A percentile compares a stretch with the other conserved stretches of the same genome.
These are phyloP conservation scores for Neoaliturus tenellus DNA, from an alignment of 2,888 invertebrate species.

Conservation along the genomic window DNA sequence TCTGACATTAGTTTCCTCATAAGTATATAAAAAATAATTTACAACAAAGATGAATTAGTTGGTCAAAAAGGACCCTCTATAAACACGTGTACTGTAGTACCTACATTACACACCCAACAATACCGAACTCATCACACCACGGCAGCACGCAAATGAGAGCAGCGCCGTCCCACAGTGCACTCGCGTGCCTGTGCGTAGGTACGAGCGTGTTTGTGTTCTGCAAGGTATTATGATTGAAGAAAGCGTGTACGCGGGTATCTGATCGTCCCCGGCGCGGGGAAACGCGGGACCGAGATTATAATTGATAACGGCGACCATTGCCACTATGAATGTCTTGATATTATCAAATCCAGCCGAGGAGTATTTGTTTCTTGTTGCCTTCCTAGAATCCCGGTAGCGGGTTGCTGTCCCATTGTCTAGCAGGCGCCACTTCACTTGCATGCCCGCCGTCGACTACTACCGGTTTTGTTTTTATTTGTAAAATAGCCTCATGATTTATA, in stretches of 20 bases:
- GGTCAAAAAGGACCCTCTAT: too few relatives aligned
- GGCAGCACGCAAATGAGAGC: slow-evolving; percentile 32
- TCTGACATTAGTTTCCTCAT: too few relatives aligned
- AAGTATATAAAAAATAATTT: too few relatives aligned
- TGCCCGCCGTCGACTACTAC: background rate
- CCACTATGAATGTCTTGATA: slow-evolving; percentile 44
- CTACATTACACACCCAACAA: too few relatives aligned
- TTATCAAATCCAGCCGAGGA: background rate
- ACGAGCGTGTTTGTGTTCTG: slow-evolving; percentile 28
- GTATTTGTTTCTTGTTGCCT: slow-evolving; percentile 1
- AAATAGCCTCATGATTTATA: too few relatives aligned
- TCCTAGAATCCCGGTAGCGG: background rate
- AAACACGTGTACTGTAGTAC: too few relatives aligned
- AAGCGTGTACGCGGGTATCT: slow-evolving; percentile 49
- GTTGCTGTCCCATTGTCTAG: background rate
- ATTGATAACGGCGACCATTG: slow-evolving; percentile 43
- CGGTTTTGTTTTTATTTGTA: too few relatives aligned
- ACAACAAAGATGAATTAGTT: too few relatives aligned
- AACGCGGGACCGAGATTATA: background rate
- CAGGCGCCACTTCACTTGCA: background rate
- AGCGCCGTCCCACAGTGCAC: slow-evolving; percentile 1
- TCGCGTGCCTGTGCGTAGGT: background rate
- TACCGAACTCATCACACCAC: slow-evolving; percentile 20
- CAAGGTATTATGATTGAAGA: slow-evolving; percentile 54
- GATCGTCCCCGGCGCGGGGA: slow-evolving; percentile 25